phyloP scores from a whole-genome alignment of 2,113 vertebrate genomes.

The Perognathus longimembris region DNA sequence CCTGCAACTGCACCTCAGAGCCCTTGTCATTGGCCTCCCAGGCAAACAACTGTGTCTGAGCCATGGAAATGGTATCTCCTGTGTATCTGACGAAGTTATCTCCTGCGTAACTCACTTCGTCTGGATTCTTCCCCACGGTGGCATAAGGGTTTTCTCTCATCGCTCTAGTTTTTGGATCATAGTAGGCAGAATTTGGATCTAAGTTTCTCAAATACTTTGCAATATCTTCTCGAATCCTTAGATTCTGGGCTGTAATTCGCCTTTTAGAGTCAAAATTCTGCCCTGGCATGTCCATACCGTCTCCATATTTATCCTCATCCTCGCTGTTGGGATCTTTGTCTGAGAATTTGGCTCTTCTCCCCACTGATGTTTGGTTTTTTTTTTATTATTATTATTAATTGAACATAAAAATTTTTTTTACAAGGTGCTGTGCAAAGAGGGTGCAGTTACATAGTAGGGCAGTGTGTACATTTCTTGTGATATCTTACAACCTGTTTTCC shows the following conservation, averaged over 20 bases:
- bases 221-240: too few species aligned
- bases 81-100: constrained; percentile 97
- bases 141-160: constrained; percentile 99
- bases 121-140: constrained; percentile 96
- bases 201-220: too few species aligned
- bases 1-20: constrained; percentile 98
- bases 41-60: constrained; percentile 97
- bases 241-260: too few species aligned
- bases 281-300: constrained; percentile 99
- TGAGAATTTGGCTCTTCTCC: constrained; percentile 91
- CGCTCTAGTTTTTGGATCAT: constrained; percentile 98
- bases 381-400: too few species aligned
- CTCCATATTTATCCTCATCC: constrained; percentile 99
- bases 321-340: constrained; percentile 95
- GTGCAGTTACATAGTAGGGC: too few species aligned
- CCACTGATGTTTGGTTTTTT: constrained; percentile 92
- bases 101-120: constrained; percentile 97
- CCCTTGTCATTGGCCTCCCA: constrained; percentile 99
- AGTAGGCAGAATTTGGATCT: constrained; percentile 99
- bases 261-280: too few species aligned
- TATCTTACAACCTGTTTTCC: too few species aligned
- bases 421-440: too few species aligned
- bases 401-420: too few species aligned
- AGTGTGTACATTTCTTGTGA: too few species aligned
- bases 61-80: constrained; percentile 97